A percentile compares a stretch with the other conserved stretches of the same genome.
phyloP scores from a whole-genome alignment of 1,140 invertebrate species.

The Saccostrea cuccullata region DNA sequence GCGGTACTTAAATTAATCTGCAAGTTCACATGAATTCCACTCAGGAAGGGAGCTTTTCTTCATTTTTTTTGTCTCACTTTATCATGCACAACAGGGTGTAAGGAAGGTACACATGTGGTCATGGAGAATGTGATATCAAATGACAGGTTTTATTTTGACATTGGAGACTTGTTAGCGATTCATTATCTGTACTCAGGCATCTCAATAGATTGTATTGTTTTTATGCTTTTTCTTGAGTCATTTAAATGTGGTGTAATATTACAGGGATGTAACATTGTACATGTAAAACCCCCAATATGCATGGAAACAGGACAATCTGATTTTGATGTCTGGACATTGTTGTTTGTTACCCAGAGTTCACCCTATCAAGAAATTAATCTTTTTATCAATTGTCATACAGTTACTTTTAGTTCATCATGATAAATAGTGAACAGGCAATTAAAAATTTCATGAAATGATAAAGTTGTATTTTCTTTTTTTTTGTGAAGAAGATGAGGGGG shows the following conservation, averaged over 20 bases:
- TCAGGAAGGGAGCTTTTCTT: slow-evolving; percentile 23
- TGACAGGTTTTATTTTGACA: slow-evolving; percentile 15
- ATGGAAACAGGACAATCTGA: slow-evolving; percentile 37
- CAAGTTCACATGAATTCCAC: slow-evolving; percentile 8
- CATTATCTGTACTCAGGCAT: slow-evolving; percentile 27
- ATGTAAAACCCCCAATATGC: slow-evolving; percentile 10
- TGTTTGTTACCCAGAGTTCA: slow-evolving; percentile 38
- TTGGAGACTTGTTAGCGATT: slow-evolving; percentile 26
- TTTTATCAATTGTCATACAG: slow-evolving; percentile 44
- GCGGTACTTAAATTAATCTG: slow-evolving; percentile 5
- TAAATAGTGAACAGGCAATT: slow-evolving; percentile 49
- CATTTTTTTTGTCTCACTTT: not conserved
- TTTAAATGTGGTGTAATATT: slow-evolving; percentile 32
- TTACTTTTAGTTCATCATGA: slow-evolving; percentile 50
- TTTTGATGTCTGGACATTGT: slow-evolving; percentile 40
- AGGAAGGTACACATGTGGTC: slow-evolving; percentile 4
- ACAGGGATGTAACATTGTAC: slow-evolving; percentile 19
- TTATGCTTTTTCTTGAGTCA: slow-evolving; percentile 17
- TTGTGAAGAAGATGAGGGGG: not conserved
- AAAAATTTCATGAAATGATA: slow-evolving; percentile 47
- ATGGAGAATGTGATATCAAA: slow-evolving; percentile 1
- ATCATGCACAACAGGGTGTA: slow-evolving; percentile 18
- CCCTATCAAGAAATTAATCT: slow-evolving; percentile 31
- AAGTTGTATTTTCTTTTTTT: not conserved
- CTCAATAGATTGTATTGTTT: slow-evolving; percentile 36